Base-by-base conservation (phyloP, 2,113 vertebrate genomes). In the Zosterops borbonicus region DNA sequence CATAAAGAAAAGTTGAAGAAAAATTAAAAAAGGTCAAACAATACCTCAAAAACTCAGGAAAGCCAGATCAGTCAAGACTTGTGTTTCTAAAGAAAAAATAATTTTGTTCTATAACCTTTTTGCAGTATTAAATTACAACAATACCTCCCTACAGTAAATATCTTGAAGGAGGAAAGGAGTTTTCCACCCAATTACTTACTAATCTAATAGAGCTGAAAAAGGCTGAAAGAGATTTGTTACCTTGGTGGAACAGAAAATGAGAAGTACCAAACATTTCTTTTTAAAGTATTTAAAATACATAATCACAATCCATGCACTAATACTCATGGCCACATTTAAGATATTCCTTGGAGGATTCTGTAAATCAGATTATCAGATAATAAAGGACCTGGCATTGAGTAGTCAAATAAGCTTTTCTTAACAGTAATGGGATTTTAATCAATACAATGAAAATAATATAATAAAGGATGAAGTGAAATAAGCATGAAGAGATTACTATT, bases 381-480 rank as follows among this genome's bases (percentile, higher is more conserved):
- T 46, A 90, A 92, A 81, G 35, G 13, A 28, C 31, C 17, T 88
- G 23, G 52, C 60, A 83, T 49, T 1, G 8, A 92, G 46, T 33
- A 90, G 83, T 37, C 35, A 83, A 88, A 79, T 74, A 63, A 88
- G 39, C 50, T 75, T 82, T 94, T 92, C 71, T 68, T 49, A 83
- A 47, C 37, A 75, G 29, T 70, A 93, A 63, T 44, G 17, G 70
- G 68, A 86, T 90, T 96, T 86, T 81, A 92, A 96, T 93, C 82
- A 69, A 81, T 63, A 64, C 33, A 78, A 52, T 56, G 44, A 83
- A 88, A 96, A 90, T 55, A 75, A 89, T 55, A 82, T 58, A 83
- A 92, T 37, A 79, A 83, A 74, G 52, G 35, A 85, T 46, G 23
- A 83, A 89, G 33, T 50, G 41, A 85, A 93, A 90, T 64, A 64